phyloP scores from a whole-genome alignment of 2,888 invertebrate genomes.

The Tortricodes alternella region DNA sequence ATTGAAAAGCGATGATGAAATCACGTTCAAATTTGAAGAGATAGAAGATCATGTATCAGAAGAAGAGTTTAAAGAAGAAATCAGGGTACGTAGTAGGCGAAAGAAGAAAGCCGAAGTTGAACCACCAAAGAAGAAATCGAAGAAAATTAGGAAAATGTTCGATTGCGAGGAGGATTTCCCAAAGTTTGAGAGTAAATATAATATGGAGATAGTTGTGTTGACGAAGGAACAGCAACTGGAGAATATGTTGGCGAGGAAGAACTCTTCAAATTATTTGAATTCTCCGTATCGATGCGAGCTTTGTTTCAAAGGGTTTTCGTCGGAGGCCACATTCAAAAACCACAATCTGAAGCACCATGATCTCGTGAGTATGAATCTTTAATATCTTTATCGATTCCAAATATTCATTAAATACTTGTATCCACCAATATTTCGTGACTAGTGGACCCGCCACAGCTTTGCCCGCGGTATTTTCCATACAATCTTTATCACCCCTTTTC shows the following conservation, averaged over 20 bases:
- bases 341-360: slow-evolving; percentile 32
- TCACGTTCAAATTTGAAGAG: slow-evolving; percentile 6
- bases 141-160: slow-evolving; percentile 31
- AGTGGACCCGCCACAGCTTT: too few species aligned
- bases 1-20: not conserved
- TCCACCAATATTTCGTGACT: too few species aligned
- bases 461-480: too few species aligned
- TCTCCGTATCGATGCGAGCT: slow-evolving; percentile 31
- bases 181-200: slow-evolving; percentile 28
- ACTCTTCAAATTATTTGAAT: slow-evolving; percentile 31
- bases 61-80: not conserved
- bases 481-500: too few species aligned
- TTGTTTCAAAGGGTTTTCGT: slow-evolving; percentile 34
- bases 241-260: slow-evolving; percentile 30
- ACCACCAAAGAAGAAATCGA: slow-evolving; percentile 26
- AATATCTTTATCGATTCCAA: not conserved
- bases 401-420: not conserved
- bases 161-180: slow-evolving; percentile 33
- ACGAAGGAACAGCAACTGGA: slow-evolving; percentile 31
- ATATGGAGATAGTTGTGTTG: slow-evolving; percentile 32
- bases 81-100: slow-evolving; percentile 4
- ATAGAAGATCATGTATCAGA: slow-evolving; percentile 1
- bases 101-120: slow-evolving; percentile 11
- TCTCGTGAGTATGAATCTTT: slow-evolving; percentile 25
- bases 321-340: slow-evolving; percentile 30